These are phyloP conservation scores for Bathynomus jamesi DNA, from an alignment of 1,140 invertebrate genomes.

Conservation along the genomic window DNA sequence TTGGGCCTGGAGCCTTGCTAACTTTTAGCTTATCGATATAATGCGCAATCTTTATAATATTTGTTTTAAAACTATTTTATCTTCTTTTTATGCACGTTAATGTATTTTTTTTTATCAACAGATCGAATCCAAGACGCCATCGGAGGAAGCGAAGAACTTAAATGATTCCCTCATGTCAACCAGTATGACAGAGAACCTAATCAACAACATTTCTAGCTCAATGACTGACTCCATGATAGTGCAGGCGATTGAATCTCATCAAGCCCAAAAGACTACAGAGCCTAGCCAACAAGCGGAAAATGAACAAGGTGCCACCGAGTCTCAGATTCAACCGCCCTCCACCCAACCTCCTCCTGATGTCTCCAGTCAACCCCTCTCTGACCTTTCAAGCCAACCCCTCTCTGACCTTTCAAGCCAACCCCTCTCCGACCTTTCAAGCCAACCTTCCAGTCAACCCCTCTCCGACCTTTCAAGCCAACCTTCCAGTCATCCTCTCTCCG, in stretches of 20 bases:
- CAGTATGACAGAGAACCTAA: constrained; percentile 33
- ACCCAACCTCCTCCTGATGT: not conserved
- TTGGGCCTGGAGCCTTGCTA: too few relatives aligned
- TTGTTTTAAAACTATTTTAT: too few relatives aligned
- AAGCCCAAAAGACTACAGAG: not conserved
- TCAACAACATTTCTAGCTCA: constrained; percentile 24
- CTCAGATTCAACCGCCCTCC: not conserved
- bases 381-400: constrained; percentile 7
- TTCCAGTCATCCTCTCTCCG: too few relatives aligned
- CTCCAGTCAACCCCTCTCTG: constrained; percentile 7
- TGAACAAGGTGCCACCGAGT: not conserved
- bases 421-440: constrained; percentile 7
- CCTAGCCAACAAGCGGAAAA: not conserved
- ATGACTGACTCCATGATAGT: constrained; percentile 26
- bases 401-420: constrained; percentile 10
- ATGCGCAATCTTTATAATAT: too few relatives aligned
- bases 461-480: too few relatives aligned
- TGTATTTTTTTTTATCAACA: constrained; percentile 15
- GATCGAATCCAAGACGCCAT: constrained; percentile 32
- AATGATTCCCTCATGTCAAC: constrained; percentile 20
- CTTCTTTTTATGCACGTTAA: too few relatives aligned
- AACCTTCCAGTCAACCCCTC: too few relatives aligned
- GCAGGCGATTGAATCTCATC: not conserved
- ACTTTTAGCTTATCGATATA: too few relatives aligned
- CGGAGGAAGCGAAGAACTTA: constrained; percentile 29